Evolutionary conservation across 2,113 vertebrate genomes (phyloP), one percentile per base, ranked within the genome.

Genomic region (Campylomormyrus tamandua): DNA sequence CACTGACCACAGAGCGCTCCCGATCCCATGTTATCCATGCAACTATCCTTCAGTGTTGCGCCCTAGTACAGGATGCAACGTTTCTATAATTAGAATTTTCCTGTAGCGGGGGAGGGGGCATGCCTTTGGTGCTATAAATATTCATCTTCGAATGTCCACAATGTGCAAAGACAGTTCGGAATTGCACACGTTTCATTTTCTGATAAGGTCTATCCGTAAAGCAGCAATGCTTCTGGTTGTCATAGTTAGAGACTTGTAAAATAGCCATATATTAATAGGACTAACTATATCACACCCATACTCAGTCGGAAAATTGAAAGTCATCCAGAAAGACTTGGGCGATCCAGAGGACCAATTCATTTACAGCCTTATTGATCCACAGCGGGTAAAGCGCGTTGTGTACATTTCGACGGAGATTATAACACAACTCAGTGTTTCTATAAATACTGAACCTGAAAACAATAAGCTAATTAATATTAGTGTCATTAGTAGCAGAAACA

Each of bases 1-100:
- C 93, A 95, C 93, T 94, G 95, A 95, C 95, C 97, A 96, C 95
- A 89, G 93, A 95, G 94, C 93, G 92, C 95, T 94, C 92, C 93
- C 92, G 90, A 91, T 95, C 93, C 93, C 91, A 93, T 90, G 90
- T 89, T 94, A 94, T 93, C 94, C 93, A 95, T 96, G 94, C 5
- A 90, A 93, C 91, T 93, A 77, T 90, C 66, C 92, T 66, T 90
- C 87, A 89, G 83, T 89, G 87, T 92, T 48, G 89, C 84, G 90
- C 83, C 58, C 89, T 19, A 48, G n/a, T 91, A 91, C 91, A 49
- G 2, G 87, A 83, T 85, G 45, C 56, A 85, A 93, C 92, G 90
- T 92, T 95, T 93, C 90, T 93, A 93, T 31, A 91, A 92, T 87
- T 87, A 90, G 91, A 92, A 89, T 27, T 88, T 56, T 89, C 88